Conservation (phyloP, 92 coral and sea anemone species). For the Umimayanthus chanpuru region DNA sequence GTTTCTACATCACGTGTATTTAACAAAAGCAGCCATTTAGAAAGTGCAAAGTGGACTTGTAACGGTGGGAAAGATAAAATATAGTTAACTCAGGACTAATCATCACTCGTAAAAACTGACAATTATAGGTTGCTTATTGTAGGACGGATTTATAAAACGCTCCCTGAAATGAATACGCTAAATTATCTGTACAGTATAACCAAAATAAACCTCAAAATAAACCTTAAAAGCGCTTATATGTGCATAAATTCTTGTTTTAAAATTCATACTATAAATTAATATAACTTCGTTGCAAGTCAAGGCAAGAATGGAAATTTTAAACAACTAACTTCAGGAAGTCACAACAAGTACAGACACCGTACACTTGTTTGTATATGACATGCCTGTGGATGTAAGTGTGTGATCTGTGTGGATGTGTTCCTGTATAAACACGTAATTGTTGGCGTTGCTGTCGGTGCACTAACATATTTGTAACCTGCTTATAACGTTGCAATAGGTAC, state of each 20-base stretch:
- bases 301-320: background rate
- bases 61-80: conserved; percentile 9
- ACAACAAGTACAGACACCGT: conserved; percentile 37
- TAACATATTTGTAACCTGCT: background rate
- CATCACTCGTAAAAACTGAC: background rate
- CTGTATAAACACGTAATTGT: background rate
- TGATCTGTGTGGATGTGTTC: background rate
- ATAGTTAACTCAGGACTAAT: background rate
- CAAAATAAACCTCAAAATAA: background rate
- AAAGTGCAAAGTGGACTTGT: background rate
- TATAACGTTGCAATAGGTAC: background rate
- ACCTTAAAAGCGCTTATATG: background rate
- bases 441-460: background rate
- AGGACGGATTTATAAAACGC: background rate
- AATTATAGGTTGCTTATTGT: background rate
- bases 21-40: background rate
- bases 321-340: background rate
- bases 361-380: conserved; percentile 5
- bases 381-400: background rate
- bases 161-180: background rate
- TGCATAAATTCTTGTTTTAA: background rate
- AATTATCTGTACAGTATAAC: background rate
- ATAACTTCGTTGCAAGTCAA: background rate
- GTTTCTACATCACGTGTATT: background rate
- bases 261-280: background rate